These are phyloP conservation scores for Cryptotermes secundus DNA, from an alignment of 1,140 invertebrate genomes.

Conservation along the genomic window DNA sequence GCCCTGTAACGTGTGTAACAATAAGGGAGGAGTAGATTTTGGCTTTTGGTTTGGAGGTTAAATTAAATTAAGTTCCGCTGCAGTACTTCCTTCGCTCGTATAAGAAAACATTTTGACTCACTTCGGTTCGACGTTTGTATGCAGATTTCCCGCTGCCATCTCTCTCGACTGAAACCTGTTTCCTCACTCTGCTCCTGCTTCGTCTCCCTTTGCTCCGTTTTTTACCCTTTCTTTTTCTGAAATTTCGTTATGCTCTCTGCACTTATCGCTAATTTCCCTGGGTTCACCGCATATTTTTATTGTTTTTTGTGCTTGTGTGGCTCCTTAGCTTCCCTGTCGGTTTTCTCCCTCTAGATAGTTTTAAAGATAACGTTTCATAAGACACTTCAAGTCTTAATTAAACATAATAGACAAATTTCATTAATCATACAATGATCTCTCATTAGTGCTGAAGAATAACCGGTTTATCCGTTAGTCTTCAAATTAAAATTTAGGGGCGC, in stretches of 20 bases:
- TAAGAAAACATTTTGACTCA: constrained; percentile 12
- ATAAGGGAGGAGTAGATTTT: background rate
- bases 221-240: background rate
- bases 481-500: too few species aligned
- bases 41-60: background rate
- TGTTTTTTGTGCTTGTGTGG: background rate
- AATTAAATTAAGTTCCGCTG: background rate
- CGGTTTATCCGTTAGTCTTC: too few species aligned
- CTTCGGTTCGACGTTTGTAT: background rate
- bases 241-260: background rate
- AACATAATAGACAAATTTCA: too few species aligned
- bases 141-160: background rate
- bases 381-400: too few species aligned
- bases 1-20: background rate
- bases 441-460: too few species aligned
- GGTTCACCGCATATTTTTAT: background rate
- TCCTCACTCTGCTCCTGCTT: background rate
- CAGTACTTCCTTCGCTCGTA: background rate
- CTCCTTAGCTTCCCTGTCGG: background rate
- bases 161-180: background rate
- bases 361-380: too few species aligned
- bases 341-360: too few species aligned
- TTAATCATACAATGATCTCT: too few species aligned
- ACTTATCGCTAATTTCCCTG: background rate
- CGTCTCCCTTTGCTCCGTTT: background rate